Base-by-base conservation (phyloP, 1,140 invertebrate species). In the Magallana gigas region DNA sequence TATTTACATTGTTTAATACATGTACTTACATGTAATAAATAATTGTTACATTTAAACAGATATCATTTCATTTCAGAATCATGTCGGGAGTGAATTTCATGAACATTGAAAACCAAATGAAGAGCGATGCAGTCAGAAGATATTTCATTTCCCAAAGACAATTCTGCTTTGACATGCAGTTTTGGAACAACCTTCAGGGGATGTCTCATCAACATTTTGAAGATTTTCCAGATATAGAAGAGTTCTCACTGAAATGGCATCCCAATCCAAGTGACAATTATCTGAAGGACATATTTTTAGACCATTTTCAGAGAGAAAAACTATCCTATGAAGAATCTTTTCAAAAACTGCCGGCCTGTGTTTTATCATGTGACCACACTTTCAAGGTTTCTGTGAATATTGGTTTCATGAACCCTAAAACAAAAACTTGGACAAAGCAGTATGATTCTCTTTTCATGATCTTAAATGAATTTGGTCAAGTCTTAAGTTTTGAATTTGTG, bases 321-420 rank as follows among this genome's bases (percentile, higher is more conserved):
- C 8, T 64, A 18, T 14, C 18, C 7, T 64, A 64, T 64, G 60
- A 16, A n/a, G 8, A 64, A n/a, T 64, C 60, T 16, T 64, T 64
- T 16, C 18, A 16, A 16, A 14, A 18, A 18, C 18, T 64, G 14
- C 12, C 7, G 14, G 60, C 60, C 14, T 7, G 18, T 8, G 60
- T 64, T 16, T 64, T 64, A 18, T 64, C 60, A 16, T 64, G 60
- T 16, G 60, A 64, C 18, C 60, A 64, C 60, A 64, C 60, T n/a
- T 64, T 64, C 14, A 64, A 64, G 60, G 60, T 64, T n/a, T 64
- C 60, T 14, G 60, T 64, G 60, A 64, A 64, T 16, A 64, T 16
- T n/a, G 60, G 60, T n/a, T 64, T 64, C 60, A 64, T 64, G 18
- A 64, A 64, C 60, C 60, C 60, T 64, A 18, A 64, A 14, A 64